Percentiles rank a stretch among this genome's conserved stretches.
These are phyloP conservation scores for Meteorus cinctellus DNA, from an alignment of 2,888 invertebrate species.

Conservation along the genomic window DNA sequence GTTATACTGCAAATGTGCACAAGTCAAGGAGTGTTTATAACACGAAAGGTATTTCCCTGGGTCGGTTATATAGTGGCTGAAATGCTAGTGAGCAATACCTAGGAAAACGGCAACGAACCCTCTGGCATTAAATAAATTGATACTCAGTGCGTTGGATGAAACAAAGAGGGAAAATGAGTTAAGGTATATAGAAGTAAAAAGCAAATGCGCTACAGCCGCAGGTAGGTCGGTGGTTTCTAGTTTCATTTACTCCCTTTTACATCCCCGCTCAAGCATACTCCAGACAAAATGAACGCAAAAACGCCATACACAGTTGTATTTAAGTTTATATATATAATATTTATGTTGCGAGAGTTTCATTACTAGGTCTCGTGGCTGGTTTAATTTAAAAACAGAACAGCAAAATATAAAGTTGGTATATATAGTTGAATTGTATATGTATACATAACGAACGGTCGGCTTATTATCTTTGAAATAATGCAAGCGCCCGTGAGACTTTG, in stretches of 20 bases:
- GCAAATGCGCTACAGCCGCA: background rate
- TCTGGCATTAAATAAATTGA: slow-evolving; percentile 50
- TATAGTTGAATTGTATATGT: background rate
- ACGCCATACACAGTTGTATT: background rate
- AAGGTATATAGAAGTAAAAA: background rate
- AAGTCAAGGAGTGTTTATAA: slow-evolving; percentile 33
- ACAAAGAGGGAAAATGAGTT: background rate
- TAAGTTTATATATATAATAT: slow-evolving; percentile 14
- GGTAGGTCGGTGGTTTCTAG: slow-evolving; percentile 25
- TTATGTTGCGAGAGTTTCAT: slow-evolving; percentile 28
- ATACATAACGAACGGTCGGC: slow-evolving; percentile 10
- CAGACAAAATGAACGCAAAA: background rate
- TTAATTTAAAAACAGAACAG: slow-evolving; percentile 32
- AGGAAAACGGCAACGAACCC: slow-evolving; percentile 33
- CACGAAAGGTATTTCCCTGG: slow-evolving; percentile 46
- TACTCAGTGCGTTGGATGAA: background rate
- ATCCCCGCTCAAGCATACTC: background rate
- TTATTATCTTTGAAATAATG: slow-evolving; percentile 37
- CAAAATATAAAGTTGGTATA: background rate
- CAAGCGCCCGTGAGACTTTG: slow-evolving; percentile 18
- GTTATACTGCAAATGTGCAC: slow-evolving; percentile 1
- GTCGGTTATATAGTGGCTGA: slow-evolving; percentile 35
- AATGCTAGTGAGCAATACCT: slow-evolving; percentile 4
- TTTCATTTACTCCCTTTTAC: background rate
- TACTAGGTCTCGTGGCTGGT: slow-evolving; percentile 19